A percentile compares a stretch with the other conserved stretches of the same genome.
Evolutionary conservation across 2,113 vertebrate species (phyloP).

Genomic region (Anarhynchus alexandrinus): DNA sequence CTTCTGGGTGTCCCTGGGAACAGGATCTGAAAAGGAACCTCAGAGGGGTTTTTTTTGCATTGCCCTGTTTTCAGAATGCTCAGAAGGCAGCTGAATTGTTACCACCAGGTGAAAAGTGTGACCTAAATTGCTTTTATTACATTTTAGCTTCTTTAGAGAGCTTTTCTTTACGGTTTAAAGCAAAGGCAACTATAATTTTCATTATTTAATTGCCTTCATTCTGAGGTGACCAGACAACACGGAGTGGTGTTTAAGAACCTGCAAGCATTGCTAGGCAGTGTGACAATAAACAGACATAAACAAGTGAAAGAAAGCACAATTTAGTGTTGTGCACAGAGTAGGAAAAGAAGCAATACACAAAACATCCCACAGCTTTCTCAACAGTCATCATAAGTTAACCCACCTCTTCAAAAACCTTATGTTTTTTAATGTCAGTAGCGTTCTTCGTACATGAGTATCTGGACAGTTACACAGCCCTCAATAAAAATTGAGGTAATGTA

Average conservation of each 20-base stretch:
- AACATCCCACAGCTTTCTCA: neutral
- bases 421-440: neutral
- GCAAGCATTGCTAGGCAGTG: neutral
- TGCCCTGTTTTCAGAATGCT: neutral
- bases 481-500: neutral
- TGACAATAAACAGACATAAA: neutral
- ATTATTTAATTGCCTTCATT: neutral
- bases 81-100: neutral
- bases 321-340: neutral
- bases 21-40: neutral
- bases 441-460: neutral
- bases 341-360: neutral
- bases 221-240: neutral
- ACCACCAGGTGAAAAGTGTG: neutral
- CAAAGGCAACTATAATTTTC: neutral
- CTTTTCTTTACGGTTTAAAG: neutral
- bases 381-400: neutral
- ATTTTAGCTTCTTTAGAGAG: neutral
- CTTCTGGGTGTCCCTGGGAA: neutral
- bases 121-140: neutral
- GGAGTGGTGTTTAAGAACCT: neutral
- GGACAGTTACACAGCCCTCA: neutral
- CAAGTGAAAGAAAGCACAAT: neutral
- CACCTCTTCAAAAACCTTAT: neutral
- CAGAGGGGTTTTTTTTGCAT: neutral